Evolutionary conservation across 2,113 vertebrate genomes (phyloP).

Genomic region (Ondatra zibethicus): DNA sequence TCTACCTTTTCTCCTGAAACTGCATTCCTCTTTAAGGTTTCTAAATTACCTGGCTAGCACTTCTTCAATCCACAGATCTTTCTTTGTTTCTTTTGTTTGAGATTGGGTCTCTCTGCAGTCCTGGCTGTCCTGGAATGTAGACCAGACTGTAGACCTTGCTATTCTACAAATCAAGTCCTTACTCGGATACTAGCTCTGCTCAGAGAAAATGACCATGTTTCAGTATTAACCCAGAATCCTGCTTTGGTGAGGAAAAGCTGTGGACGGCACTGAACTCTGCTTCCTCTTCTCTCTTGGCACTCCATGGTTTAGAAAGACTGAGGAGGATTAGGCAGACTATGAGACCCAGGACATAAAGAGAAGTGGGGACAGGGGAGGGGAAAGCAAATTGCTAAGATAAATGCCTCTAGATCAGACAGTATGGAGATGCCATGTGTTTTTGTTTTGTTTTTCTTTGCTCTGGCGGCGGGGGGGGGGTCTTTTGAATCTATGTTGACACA

Average conservation of each 20-base stretch:
- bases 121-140: neutral
- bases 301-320: neutral
- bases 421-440: neutral
- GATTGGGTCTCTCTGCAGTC: neutral
- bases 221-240: neutral
- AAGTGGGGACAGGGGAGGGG: neutral
- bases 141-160: neutral
- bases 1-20: neutral
- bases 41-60: neutral
- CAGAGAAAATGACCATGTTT: neutral
- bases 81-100: neutral
- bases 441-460: neutral
- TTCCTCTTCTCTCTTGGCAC: neutral
- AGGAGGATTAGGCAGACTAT: neutral
- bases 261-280: neutral
- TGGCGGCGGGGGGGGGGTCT: neutral
- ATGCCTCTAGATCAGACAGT: neutral
- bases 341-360: neutral
- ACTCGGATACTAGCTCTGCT: neutral
- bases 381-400: neutral
- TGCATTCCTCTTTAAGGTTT: neutral
- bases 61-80: neutral
- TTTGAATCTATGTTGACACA: neutral
- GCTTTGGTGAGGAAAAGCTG: neutral
- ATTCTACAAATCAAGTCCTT: neutral